Conservation (phyloP, 2,113 vertebrate genomes). For the Lucifuga dentata region DNA sequence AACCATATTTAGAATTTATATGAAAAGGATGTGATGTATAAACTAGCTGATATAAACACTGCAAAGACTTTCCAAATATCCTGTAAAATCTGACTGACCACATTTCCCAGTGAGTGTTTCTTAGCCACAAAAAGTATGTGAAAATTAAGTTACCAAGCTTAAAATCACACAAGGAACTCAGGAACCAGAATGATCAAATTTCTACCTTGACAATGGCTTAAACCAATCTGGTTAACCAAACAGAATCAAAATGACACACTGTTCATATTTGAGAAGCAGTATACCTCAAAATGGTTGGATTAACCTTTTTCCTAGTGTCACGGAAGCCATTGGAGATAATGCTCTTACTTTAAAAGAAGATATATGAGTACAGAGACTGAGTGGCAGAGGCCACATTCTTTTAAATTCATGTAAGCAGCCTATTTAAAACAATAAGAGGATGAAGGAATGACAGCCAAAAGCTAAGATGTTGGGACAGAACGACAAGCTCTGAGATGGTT, state of each 20-base stretch:
- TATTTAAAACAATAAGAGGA: constrained; percentile 30
- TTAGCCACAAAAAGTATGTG: neutral
- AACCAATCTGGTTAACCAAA: constrained; percentile 65
- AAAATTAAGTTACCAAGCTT: neutral
- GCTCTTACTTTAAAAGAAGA: constrained; percentile 33
- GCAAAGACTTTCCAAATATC: no score
- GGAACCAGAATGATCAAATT: no score
- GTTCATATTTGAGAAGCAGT: constrained; percentile 70
- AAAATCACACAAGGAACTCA: constrained; percentile 18
- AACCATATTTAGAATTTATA: no score
- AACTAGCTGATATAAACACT: neutral
- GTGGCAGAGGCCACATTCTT: constrained; percentile 24
- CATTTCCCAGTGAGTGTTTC: no score
- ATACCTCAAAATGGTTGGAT: constrained; percentile 63
- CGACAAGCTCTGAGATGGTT: neutral
- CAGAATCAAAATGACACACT: constrained; percentile 50
- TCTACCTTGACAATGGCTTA: constrained; percentile 36
- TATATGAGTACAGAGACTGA: neutral
- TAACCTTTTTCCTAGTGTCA: constrained; percentile 68
- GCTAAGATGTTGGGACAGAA: neutral
- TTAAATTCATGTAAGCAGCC: constrained; percentile 50
- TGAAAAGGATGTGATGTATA: neutral
- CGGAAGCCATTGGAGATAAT: constrained; percentile 34
- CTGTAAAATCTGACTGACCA: no score
- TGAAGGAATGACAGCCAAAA: constrained; percentile 3